Evolutionary conservation across 2,797 vertebrate genomes (phyloP), one percentile per base, ranked within the genome.

Genomic region (Mormyrus hasselquistii): DNA sequence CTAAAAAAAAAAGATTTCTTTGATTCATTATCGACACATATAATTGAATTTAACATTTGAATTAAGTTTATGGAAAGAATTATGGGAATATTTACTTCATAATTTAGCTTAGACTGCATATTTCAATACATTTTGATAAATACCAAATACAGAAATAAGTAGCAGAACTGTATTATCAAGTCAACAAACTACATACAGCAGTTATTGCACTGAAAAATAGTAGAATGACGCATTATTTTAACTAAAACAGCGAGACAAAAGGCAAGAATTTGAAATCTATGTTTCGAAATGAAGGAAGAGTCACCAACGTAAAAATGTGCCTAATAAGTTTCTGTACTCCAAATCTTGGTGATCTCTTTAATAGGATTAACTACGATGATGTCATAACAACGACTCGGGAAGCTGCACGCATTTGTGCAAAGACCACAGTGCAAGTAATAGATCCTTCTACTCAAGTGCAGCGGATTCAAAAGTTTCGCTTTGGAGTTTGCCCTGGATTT

Each of bases 331-430:
- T 88, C 92, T 92, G 91, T 87, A n/a, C 69, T 52, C 83, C 83
- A 94, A 93, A 92, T 92, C 92, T 59, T 93, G 93, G 93, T 94
- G 94, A 94, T 94, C 94, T 94, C 92, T 94, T 95, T 96, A 96
- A 96, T 96, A 96, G 96, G 96, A 96, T 96, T 96, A 96, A 65
- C 88, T 88, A 82, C 90, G 93, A 93, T 92, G 93, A 94, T 94
- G 94, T 95, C 93, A 93, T 91, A 94, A 93, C 90, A 92, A 93
- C 38, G 92, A 90, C 91, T 93, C 92, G 89, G 25, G 91, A 93
- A 94, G 92, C 92, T 85, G 83, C 83, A 8, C 2, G 83, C 47
- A 53, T 50, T 85, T 85, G 9, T 50, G 83, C 83, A 53, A 50
- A 50, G 69, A 73, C 47, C 83, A 5, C 47, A 50, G 49, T 53